phyloP scores from a whole-genome alignment of 1,140 invertebrate genomes.

The Drosophila tropicalis region DNA sequence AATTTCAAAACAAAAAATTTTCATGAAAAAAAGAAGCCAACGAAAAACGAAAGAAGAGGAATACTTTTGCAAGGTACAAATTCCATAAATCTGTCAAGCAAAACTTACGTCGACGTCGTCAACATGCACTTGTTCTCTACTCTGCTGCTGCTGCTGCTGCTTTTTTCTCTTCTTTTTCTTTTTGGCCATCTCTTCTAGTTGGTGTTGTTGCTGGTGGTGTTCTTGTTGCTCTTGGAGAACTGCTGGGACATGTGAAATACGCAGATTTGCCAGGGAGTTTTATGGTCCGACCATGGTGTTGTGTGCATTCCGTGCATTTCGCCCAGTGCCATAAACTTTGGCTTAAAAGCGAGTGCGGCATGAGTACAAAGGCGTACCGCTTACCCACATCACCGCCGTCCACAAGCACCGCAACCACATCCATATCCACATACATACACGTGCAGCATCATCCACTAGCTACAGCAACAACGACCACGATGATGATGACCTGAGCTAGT shows the following conservation, averaged over 20 bases:
- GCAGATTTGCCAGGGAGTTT: slow-evolving; percentile 78
- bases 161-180: not conserved
- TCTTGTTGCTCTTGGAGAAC: slow-evolving; percentile 54
- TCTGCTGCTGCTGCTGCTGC: slow-evolving; percentile 5
- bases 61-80: slow-evolving; percentile 54
- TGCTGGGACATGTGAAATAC: slow-evolving; percentile 79
- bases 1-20: slow-evolving; percentile 39
- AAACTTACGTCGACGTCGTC: slow-evolving; percentile 47
- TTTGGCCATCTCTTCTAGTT: too few relatives aligned
- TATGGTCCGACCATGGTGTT: slow-evolving; percentile 64
- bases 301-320: slow-evolving; percentile 72
- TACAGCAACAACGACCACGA: not conserved
- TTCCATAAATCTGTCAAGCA: slow-evolving; percentile 81
- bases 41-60: slow-evolving; percentile 9
- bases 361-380: slow-evolving; percentile 42
- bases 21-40: slow-evolving; percentile 24
- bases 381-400: slow-evolving; percentile 14
- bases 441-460: slow-evolving; percentile 23
- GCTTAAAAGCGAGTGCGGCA: slow-evolving; percentile 72
- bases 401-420: slow-evolving; percentile 22
- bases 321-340: slow-evolving; percentile 79
- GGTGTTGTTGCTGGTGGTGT: not conserved
- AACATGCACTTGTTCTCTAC: slow-evolving; percentile 74
- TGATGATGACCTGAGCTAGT: slow-evolving; percentile 74
- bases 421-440: slow-evolving; percentile 31